Conservation (phyloP, 2,797 vertebrate species). For the Natrix natrix region DNA sequence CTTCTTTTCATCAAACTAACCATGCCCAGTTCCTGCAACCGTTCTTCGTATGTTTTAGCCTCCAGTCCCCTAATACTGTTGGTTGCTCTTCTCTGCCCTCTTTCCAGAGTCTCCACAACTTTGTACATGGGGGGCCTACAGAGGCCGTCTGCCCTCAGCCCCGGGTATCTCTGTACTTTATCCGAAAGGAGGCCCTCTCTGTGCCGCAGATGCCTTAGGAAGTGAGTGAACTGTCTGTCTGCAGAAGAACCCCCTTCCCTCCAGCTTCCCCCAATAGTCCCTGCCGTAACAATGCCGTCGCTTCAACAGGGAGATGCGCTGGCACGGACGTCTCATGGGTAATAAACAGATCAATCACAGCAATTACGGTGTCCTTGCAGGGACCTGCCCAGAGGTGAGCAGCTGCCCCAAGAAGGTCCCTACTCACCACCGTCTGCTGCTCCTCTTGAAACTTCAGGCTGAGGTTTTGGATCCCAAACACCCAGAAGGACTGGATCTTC, state of each 20-base stretch:
- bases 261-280: not conserved
- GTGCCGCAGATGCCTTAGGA: too few species aligned
- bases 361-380: not conserved
- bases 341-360: not conserved
- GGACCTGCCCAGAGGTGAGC: not conserved
- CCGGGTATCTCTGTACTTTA: not conserved
- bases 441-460: slow-evolving; percentile 90
- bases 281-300: not conserved
- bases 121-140: not conserved
- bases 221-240: too few species aligned
- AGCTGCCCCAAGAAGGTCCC: not conserved
- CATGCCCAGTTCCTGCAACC: rapidly evolving
- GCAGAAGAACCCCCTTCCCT: not conserved
- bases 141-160: not conserved
- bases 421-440: slow-evolving; percentile 89
- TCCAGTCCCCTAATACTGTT: not conserved
- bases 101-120: not conserved
- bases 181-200: too few species aligned
- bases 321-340: not conserved
- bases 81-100: not conserved
- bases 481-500: slow-evolving; percentile 88
- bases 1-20: too few species aligned
- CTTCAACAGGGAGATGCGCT: not conserved
- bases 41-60: not conserved
- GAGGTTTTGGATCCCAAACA: slow-evolving; percentile 88